These are phyloP conservation scores for Ornithorhynchus anatinus DNA, from an alignment of 2,113 vertebrate genomes.

Conservation along the genomic window DNA sequence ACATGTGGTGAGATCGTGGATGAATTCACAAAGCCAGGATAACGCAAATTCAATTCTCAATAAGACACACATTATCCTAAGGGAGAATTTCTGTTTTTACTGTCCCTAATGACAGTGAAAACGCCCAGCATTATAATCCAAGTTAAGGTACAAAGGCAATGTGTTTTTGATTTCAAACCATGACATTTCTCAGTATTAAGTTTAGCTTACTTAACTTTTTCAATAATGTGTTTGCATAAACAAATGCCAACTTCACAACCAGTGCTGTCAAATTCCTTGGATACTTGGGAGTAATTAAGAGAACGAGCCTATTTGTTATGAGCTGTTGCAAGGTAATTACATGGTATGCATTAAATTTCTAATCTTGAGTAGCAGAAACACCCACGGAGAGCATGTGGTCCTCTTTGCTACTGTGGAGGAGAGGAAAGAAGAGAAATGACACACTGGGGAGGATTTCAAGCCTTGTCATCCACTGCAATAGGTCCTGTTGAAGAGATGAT, in stretches of 20 bases:
- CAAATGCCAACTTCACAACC: background rate
- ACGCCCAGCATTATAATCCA: background rate
- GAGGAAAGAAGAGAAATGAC: background rate
- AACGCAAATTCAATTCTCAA: constrained; percentile 14
- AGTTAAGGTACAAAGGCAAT: background rate
- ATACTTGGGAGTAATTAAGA: constrained; percentile 29
- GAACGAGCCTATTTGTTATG: background rate
- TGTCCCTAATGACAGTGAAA: background rate
- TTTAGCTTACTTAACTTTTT: constrained; percentile 6
- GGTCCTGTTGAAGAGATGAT: background rate
- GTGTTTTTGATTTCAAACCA: constrained; percentile 26
- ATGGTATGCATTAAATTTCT: constrained; percentile 18
- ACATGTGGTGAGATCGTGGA: too few species aligned
- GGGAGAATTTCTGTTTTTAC: background rate
- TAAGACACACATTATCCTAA: background rate
- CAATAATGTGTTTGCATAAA: background rate
- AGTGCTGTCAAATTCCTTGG: constrained; percentile 31
- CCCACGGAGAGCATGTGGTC: background rate
- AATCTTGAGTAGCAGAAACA: constrained; percentile 3
- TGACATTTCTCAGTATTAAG: background rate
- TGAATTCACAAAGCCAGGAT: constrained; percentile 10
- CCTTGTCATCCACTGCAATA: background rate
- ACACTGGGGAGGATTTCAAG: background rate
- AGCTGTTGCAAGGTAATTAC: background rate
- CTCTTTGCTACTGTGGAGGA: background rate